A percentile compares a stretch with the other conserved stretches of the same genome.
These are phyloP conservation scores for Luffia ferchaultella DNA, from an alignment of 2,888 invertebrate genomes.

Conservation along the genomic window DNA sequence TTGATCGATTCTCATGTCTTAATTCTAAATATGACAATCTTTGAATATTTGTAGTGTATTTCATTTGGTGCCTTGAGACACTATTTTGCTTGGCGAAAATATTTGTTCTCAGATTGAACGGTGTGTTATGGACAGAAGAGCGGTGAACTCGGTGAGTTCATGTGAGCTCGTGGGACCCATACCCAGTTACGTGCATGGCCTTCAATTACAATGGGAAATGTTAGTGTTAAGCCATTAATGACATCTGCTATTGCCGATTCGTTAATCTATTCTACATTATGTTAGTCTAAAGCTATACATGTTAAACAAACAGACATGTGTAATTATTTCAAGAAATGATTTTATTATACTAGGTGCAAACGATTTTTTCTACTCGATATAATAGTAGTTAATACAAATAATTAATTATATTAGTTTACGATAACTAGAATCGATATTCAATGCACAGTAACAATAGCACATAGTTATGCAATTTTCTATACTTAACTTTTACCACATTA, in stretches of 20 bases:
- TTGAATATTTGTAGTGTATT: slow-evolving; percentile 28
- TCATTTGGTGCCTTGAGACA: slow-evolving; percentile 51
- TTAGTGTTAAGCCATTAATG: slow-evolving; percentile 31
- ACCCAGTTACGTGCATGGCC: background rate
- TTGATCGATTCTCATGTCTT: slow-evolving; percentile 59
- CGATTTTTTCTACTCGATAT: slow-evolving; percentile 35
- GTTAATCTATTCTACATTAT: slow-evolving; percentile 50
- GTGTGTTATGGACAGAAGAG: too few relatives aligned
- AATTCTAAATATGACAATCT: slow-evolving; percentile 34
- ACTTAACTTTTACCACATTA: slow-evolving; percentile 3
- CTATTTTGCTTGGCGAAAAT: slow-evolving; percentile 63
- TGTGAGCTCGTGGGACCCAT: too few relatives aligned
- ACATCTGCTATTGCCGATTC: slow-evolving; percentile 1
- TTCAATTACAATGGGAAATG: slow-evolving; percentile 33
- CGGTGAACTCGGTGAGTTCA: too few relatives aligned
- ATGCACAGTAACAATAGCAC: slow-evolving; percentile 4
- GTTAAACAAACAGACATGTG: slow-evolving; percentile 65
- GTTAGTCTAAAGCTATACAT: slow-evolving; percentile 65
- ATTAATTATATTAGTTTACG: slow-evolving; percentile 47
- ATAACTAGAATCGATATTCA: slow-evolving; percentile 28
- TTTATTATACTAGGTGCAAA: slow-evolving; percentile 61
- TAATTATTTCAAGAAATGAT: slow-evolving; percentile 57
- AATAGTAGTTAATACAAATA: slow-evolving; percentile 40
- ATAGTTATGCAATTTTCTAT: background rate
- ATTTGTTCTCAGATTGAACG: slow-evolving; percentile 20